Conservation (phyloP, 2,888 invertebrate species). For the Siphonodentalium dalli region DNA sequence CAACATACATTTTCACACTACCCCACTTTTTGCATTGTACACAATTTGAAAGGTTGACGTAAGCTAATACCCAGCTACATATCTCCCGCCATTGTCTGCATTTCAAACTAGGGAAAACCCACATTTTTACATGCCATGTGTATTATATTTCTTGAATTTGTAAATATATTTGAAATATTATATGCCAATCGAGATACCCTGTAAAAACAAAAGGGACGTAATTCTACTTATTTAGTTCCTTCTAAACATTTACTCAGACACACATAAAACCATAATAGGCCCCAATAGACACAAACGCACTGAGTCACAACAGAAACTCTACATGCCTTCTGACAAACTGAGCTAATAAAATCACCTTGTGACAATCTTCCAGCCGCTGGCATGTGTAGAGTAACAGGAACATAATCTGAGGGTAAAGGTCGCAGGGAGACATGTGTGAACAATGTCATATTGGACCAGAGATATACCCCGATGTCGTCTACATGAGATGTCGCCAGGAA, state of each 20-base stretch:
- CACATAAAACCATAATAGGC: background rate
- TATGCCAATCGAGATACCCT: background rate
- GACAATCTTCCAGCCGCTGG: slow-evolving; percentile 43
- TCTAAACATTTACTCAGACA: background rate
- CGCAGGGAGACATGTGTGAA: slow-evolving; percentile 80
- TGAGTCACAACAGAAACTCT: no score
- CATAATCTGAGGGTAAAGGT: slow-evolving; percentile 67
- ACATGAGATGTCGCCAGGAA: slow-evolving; percentile 89
- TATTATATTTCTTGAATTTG: no score
- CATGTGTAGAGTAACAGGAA: slow-evolving; percentile 58
- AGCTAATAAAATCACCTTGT: slow-evolving; percentile 28
- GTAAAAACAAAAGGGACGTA: background rate
- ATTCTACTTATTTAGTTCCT: no score
- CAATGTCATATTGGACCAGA: slow-evolving; percentile 91
- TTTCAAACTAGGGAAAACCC: no score
- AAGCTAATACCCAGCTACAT: no score
- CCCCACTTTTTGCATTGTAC: no score
- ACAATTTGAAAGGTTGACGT: no score
- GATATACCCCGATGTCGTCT: slow-evolving; percentile 85
- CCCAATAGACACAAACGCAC: background rate
- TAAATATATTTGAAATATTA: no score
- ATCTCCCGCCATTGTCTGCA: no score
- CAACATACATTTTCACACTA: no score
- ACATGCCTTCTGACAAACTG: background rate
- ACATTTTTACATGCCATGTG: no score